Evolutionary conservation across 2,888 invertebrate species (phyloP).

Genomic region (Calameuta idolon): DNA sequence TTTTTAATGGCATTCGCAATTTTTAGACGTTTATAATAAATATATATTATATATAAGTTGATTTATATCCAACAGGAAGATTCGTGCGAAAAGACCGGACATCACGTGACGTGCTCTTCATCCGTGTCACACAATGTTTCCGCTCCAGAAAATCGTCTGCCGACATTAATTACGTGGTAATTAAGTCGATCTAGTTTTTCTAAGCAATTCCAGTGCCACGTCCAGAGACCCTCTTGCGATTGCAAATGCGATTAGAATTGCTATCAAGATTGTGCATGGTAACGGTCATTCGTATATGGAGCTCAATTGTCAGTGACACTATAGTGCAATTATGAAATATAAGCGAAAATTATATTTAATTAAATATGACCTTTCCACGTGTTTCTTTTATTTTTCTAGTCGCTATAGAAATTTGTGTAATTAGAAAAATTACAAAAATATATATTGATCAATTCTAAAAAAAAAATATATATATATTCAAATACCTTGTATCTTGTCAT

Average conservation of each 20-base stretch:
- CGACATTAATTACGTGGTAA: conserved; percentile 46
- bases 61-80: neutral
- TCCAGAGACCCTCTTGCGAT: neutral
- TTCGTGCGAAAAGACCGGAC: conserved; percentile 6
- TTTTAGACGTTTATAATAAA: neutral
- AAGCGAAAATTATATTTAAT: neutral
- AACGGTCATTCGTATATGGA: neutral
- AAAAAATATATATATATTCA: neutral
- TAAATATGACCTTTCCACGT: neutral
- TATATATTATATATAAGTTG: neutral
- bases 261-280: neutral
- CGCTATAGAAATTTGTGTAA: neutral
- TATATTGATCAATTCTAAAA: neutral
- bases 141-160: conserved; percentile 57
- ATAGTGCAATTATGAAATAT: neutral
- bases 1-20: neutral
- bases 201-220: conserved; percentile 1
- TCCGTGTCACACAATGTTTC: conserved; percentile 52
- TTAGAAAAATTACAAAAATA: neutral
- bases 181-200: conserved; percentile 49
- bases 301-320: neutral
- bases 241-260: neutral
- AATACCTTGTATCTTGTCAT: neutral
- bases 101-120: conserved; percentile 31
- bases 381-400: neutral